phyloP scores from a whole-genome alignment of 2,888 invertebrate species.

The Hartigia nigra region DNA sequence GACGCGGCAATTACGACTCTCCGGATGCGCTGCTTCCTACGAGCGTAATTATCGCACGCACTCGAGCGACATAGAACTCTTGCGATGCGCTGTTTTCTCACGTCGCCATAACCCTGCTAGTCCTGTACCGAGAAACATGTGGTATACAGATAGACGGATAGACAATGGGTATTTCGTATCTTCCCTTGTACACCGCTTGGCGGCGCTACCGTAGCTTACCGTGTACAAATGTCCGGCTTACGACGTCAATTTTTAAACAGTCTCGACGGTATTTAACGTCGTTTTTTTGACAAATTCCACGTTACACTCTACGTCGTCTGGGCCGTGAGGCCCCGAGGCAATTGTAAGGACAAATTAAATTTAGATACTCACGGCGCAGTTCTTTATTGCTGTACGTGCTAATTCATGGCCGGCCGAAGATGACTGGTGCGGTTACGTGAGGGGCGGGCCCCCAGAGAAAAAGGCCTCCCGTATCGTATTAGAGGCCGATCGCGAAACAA shows the following conservation, averaged over 20 bases:
- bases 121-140: not conserved
- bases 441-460: not conserved
- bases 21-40: slow-evolving; percentile 35
- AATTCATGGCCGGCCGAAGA: not conserved
- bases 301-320: not conserved
- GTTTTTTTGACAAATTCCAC: not conserved
- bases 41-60: slow-evolving; percentile 36
- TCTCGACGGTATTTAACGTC: not conserved
- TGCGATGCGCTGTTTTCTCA: slow-evolving; percentile 7
- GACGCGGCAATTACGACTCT: slow-evolving; percentile 20
- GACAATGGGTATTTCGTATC: not conserved
- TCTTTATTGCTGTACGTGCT: not conserved
- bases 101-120: not conserved
- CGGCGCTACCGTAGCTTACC: not conserved
- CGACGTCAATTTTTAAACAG: not conserved
- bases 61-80: slow-evolving; percentile 12
- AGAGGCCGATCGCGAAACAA: slow-evolving; percentile 41
- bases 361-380: not conserved
- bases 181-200: not conserved
- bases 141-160: not conserved
- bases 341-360: not conserved
- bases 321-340: not conserved
- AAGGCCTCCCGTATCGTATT: slow-evolving; percentile 29
- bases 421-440: not conserved
- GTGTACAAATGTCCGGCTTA: not conserved